A percentile compares a stretch with the other conserved stretches of the same genome.
Evolutionary conservation across 1,140 invertebrate species (phyloP).

Genomic region (Rhagoletis pomonella): DNA sequence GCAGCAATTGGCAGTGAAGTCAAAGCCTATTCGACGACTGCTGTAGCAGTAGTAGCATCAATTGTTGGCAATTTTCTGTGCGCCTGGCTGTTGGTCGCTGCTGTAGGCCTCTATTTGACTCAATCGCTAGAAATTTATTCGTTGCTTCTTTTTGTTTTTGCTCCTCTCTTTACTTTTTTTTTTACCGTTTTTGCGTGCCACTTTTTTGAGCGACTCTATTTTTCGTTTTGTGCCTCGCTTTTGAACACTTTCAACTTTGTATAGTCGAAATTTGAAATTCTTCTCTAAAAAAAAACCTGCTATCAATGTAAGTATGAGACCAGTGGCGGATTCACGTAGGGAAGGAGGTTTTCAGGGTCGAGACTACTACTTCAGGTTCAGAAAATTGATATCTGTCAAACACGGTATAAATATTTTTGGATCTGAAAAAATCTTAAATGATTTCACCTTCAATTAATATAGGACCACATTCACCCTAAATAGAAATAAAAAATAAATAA

Average conservation of each 20-base stretch:
- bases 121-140: neutral
- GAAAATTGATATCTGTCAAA: too few species aligned
- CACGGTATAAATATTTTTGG: too few species aligned
- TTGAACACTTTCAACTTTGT: neutral
- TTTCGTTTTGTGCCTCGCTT: neutral
- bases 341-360: too few species aligned
- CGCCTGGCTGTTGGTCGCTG: neutral
- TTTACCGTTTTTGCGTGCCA: constrained; percentile 12
- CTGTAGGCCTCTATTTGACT: constrained; percentile 32
- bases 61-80: constrained; percentile 29
- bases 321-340: too few species aligned
- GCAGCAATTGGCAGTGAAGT: neutral
- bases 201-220: neutral
- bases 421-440: too few species aligned
- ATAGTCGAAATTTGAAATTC: neutral
- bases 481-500: too few species aligned
- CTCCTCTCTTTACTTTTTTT: neutral
- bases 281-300: neutral
- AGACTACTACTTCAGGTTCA: too few species aligned
- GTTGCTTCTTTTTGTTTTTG: neutral
- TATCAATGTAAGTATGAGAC: too few species aligned
- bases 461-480: too few species aligned
- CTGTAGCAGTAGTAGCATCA: neutral
- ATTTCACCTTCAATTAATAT: too few species aligned
- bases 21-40: neutral